Percentiles rank a stretch among this genome's conserved stretches.
phyloP scores from a whole-genome alignment of 2,797 vertebrate genomes.

The Pseudomugil gertrudae region DNA sequence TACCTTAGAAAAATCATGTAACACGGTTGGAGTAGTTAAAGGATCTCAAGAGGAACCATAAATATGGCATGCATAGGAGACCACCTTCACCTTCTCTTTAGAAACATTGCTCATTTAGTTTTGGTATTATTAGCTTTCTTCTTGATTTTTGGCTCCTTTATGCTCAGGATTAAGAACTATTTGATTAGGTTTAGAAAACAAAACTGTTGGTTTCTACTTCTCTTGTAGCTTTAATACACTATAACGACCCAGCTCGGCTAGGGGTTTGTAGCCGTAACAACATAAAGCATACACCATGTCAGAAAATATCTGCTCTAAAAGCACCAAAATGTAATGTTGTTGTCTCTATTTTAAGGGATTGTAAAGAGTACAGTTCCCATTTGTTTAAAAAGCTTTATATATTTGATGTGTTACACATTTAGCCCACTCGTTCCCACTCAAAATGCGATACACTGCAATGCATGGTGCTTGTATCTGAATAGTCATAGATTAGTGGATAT shows the following conservation, averaged over 20 bases:
- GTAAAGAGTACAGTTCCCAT: constrained; percentile 30
- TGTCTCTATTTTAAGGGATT: constrained; percentile 43
- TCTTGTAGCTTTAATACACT: too few species aligned
- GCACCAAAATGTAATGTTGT: constrained; percentile 27
- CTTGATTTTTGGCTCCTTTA: neutral
- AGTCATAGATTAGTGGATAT: constrained; percentile 49
- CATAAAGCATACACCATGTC: neutral
- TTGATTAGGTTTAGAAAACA: neutral
- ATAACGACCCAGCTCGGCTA: too few species aligned
- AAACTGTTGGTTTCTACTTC: neutral
- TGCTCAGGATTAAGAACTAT: neutral
- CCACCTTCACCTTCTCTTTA: neutral
- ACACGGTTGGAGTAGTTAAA: neutral
- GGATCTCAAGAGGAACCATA: neutral
- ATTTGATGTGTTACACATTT: constrained; percentile 51
- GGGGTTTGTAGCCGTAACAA: too few species aligned
- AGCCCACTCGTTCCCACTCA: constrained; percentile 66
- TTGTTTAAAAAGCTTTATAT: constrained; percentile 49
- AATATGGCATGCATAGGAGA: neutral
- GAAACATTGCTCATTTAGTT: neutral
- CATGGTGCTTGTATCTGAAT: constrained; percentile 60
- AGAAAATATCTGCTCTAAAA: constrained; percentile 2
- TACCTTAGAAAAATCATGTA: neutral
- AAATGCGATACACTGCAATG: constrained; percentile 43
- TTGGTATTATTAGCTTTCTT: neutral